These are phyloP conservation scores for Marronus borbonicus DNA, from an alignment of 2,888 invertebrate genomes.

Conservation along the genomic window DNA sequence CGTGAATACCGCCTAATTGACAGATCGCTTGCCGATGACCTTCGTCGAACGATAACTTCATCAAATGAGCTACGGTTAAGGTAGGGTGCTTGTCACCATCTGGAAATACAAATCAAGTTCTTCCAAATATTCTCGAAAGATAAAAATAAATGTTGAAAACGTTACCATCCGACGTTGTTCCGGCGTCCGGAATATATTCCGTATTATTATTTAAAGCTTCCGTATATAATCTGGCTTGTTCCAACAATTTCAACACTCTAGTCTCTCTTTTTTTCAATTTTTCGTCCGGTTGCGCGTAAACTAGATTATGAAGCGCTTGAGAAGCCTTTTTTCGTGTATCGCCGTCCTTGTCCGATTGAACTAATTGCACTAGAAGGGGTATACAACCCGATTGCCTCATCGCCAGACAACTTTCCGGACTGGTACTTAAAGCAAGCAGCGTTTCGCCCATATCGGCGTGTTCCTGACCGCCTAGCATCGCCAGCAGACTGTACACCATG, in stretches of 20 bases:
- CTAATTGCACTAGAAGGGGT: constrained; percentile 92
- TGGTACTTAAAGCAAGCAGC: constrained; percentile 90
- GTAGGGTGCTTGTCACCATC: constrained; percentile 86
- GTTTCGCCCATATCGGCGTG: constrained; percentile 92
- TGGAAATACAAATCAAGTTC: constrained; percentile 40
- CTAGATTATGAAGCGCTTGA: constrained; percentile 92
- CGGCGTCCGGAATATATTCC: constrained; percentile 59
- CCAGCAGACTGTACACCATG: constrained; percentile 93
- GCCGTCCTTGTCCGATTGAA: constrained; percentile 86
- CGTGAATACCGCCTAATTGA: constrained; percentile 93
- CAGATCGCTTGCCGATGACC: constrained; percentile 98
- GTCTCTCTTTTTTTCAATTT: constrained; percentile 91
- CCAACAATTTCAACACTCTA: constrained; percentile 89
- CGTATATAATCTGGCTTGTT: constrained; percentile 91
- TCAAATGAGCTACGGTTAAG: constrained; percentile 91
- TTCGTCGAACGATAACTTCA: constrained; percentile 98
- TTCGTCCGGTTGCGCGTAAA: constrained; percentile 95
- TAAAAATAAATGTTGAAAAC: background rate
- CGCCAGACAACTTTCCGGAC: constrained; percentile 92
- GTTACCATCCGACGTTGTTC: constrained; percentile 60
- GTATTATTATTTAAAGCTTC: constrained; percentile 70
- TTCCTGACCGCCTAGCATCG: constrained; percentile 91
- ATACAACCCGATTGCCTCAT: constrained; percentile 95
- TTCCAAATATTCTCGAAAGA: background rate
- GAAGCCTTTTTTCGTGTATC: constrained; percentile 89